Evolutionary conservation across 2,888 invertebrate species (phyloP), one percentile per base, ranked within the genome.

Genomic region (Melangyna quadrimaculata): DNA sequence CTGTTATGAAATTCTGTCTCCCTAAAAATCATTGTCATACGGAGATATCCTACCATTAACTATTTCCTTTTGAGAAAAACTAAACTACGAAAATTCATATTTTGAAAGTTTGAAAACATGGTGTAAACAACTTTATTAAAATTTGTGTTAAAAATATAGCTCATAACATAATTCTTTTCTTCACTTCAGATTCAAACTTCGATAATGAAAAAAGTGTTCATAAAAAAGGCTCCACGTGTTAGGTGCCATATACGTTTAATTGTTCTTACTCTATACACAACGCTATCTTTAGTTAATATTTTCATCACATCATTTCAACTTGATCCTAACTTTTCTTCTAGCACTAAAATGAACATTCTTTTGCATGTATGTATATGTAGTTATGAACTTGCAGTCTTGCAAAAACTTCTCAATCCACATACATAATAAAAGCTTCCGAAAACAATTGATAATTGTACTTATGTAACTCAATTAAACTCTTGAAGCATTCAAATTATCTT

Each of bases 401-500:
- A 24, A 27, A 32, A 65, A 65, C 43, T 45, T 65, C 14, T 22
- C 8, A 19, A 40, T 32, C 14, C n/a, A 45, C 45, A 19, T n/a
- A 65, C n/a, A 37, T 61, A 40, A 67, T 37, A 67, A 67, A 45
- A 48, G 57, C 71, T 75, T 61, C 75, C 55, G 79, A 74, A 79
- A 79, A 79, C 83, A 83, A 83, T 79, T 78, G 74, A 79, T 79
- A 79, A 79, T 83, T 83, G 78, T 78, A 55, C 73, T 78, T 74
- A 51, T 48, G 51, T 51, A 74, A 70, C 79, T 84, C 83, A 75
- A 75, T 84, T 84, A 75, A 79, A 84, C 74, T 84, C 74, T 71
- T 59, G 59, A 79, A 84, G 79, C 79, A 79, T 79, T 84, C 74
- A 79, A 84, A 84, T 84, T 84, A 79, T 84, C 74, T 79, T 67